Evolutionary conservation across 2,888 invertebrate genomes (phyloP), one percentile per base, ranked within the genome.

Genomic region (Idaea biselata): DNA sequence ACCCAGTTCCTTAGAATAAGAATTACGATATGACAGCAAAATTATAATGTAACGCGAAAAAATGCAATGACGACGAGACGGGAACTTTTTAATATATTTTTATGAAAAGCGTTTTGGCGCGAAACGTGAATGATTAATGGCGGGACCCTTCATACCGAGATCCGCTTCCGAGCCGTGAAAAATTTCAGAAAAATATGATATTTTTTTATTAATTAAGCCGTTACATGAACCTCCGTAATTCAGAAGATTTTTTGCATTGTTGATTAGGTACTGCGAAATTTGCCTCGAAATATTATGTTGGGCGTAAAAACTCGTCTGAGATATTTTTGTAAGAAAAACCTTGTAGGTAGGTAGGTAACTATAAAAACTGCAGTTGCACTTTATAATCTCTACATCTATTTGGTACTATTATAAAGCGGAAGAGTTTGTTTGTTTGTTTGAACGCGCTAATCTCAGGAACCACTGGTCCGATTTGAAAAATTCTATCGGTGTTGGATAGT

Each of bases 31-130:
- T 78, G 82, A 76, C 78, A 78, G 71, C 73, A 82, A 87, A 68
- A 89, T 90, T 90, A 86, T 83, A 90, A 88, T 88, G 89, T 78
- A 85, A 83, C 83, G 81, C 85, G 86, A 78, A 80, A 80, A 78
- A 83, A 79, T 78, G 77, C 75, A 79, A 83, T 84, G 83, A 84
- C 82, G 84, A 78, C 82, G 79, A 62, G 75, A 56, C 18, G 80
- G 77, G 85, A 89, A 87, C 78, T 84, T 88, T 70, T 88, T 87
- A 87, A 88, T 88, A 88, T 85, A 87, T 88, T 86, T 87, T 87
- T 85, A 85, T 86, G 85, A 85, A 89, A 88, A 80, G 81, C 83
- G 73, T 86, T 87, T 86, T 83, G 82, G 83, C 82, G 84, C 79
- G 79, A 80, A 83, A 78, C 80, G 78, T 79, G 79, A 82, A 86